Evolutionary conservation across 1,140 invertebrate species (phyloP).

Genomic region (Subanguina moxae): DNA sequence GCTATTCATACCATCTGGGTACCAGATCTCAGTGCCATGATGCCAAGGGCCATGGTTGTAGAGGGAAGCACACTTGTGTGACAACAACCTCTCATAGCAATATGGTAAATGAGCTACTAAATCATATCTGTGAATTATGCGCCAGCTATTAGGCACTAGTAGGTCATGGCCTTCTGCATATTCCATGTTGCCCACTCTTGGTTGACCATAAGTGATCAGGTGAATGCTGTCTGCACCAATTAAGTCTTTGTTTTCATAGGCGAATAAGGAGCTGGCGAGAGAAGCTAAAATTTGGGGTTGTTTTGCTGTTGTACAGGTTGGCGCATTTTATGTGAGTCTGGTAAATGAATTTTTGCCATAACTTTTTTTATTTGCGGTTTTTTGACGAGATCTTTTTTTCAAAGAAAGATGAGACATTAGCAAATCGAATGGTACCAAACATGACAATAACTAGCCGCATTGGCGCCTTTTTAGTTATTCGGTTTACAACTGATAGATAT

Average conservation of each 20-base stretch:
- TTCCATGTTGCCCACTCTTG: constrained; percentile 42
- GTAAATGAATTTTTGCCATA: too few species aligned
- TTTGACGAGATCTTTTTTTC: too few species aligned
- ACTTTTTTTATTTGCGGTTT: too few species aligned
- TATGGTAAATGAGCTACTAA: constrained; percentile 45
- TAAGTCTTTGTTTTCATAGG: constrained; percentile 33
- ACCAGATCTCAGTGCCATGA: constrained; percentile 53
- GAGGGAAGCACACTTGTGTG: constrained; percentile 25
- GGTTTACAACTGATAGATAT: too few species aligned
- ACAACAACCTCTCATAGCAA: constrained; percentile 36
- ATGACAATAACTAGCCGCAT: too few species aligned
- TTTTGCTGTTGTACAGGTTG: too few species aligned
- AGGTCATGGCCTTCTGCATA: constrained; percentile 38
- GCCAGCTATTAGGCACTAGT: constrained; percentile 43
- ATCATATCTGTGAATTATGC: constrained; percentile 46
- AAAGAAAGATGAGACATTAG: too few species aligned
- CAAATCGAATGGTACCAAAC: too few species aligned
- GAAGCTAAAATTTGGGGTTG: constrained; percentile 16
- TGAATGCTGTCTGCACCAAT: constrained; percentile 5
- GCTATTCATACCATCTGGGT: constrained; percentile 19
- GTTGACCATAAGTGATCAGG: constrained; percentile 47
- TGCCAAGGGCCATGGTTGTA: constrained; percentile 43
- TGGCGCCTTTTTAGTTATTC: too few species aligned
- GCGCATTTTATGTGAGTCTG: too few species aligned
- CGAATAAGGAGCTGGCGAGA: constrained; percentile 46